These are phyloP conservation scores for Mus pahari DNA, from an alignment of 2,113 vertebrate species.

Conservation along the genomic window DNA sequence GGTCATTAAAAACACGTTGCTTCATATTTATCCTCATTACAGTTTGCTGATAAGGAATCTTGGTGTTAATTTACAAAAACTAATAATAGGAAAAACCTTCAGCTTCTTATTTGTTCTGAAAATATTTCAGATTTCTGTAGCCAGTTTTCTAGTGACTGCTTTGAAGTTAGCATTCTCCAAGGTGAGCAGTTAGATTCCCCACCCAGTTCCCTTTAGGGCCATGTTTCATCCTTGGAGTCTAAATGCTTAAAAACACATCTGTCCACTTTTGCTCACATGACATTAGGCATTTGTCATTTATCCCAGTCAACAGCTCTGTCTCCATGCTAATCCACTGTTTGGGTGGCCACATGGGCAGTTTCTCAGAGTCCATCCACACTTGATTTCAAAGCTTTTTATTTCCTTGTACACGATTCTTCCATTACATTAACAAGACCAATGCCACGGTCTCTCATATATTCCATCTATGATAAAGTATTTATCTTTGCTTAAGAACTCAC, in stretches of 20 bases:
- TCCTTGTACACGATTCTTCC: not conserved
- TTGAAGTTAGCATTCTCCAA: slow-evolving; percentile 31
- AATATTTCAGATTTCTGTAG: not conserved
- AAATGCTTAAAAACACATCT: not conserved
- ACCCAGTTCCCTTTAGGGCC: not conserved
- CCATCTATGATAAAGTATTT: slow-evolving; percentile 29
- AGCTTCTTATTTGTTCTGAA: slow-evolving; percentile 29
- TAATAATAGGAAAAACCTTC: not conserved
- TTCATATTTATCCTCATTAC: slow-evolving; percentile 23
- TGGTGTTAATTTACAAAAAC: not conserved
- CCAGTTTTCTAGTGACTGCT: slow-evolving; percentile 31
- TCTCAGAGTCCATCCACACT: not conserved
- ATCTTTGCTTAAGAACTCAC: slow-evolving; percentile 34
- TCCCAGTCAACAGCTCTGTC: not conserved
- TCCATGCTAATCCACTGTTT: not conserved
- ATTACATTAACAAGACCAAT: not conserved
- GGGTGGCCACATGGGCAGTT: not conserved
- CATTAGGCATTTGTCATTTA: not conserved
- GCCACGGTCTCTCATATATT: slow-evolving; percentile 21
- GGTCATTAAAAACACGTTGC: slow-evolving; percentile 3
- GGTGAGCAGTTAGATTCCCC: not conserved
- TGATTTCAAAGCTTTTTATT: not conserved
- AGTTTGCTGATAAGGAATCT: slow-evolving; percentile 48
- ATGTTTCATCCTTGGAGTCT: slow-evolving; percentile 46
- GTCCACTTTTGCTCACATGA: not conserved